Conservation (phyloP, 35 echinoderm and acorn worm species). For the Patiria miniata region DNA sequence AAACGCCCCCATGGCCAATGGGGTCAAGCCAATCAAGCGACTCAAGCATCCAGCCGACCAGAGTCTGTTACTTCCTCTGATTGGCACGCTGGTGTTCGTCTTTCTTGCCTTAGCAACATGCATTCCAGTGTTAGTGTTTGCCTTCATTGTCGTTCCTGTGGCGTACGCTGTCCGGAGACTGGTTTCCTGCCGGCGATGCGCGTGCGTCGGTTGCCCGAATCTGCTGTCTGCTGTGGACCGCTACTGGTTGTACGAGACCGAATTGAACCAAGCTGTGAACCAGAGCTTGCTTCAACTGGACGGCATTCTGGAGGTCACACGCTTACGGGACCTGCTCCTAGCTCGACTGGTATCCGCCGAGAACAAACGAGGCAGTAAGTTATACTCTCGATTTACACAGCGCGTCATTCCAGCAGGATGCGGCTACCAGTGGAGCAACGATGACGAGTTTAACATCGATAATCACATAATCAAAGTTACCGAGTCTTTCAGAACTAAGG, state of each 20-base stretch:
- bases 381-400: slow-evolving; percentile 51
- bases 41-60: slow-evolving; percentile 28
- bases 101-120: slow-evolving; percentile 26
- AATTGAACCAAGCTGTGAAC: slow-evolving; percentile 43
- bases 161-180: neutral
- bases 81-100: slow-evolving; percentile 23
- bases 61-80: slow-evolving; percentile 22
- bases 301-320: slow-evolving; percentile 15
- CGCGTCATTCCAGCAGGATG: slow-evolving; percentile 10
- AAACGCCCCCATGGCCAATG: neutral
- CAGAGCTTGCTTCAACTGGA: slow-evolving; percentile 50
- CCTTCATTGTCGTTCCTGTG: neutral
- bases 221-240: slow-evolving; percentile 8
- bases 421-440: slow-evolving; percentile 54
- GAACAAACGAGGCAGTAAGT: slow-evolving; percentile 50
- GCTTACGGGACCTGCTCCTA: slow-evolving; percentile 22
- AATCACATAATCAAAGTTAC: slow-evolving; percentile 49
- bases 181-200: neutral
- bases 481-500: slow-evolving; percentile 4
- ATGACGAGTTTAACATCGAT: slow-evolving; percentile 59
- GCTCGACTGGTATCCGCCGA: slow-evolving; percentile 52
- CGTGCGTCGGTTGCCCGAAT: slow-evolving; percentile 22
- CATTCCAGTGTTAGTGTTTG: neutral
- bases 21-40: slow-evolving; percentile 25
- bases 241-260: slow-evolving; percentile 41